A percentile compares a stretch with the other conserved stretches of the same genome.
phyloP scores from a whole-genome alignment of 2,888 invertebrate genomes.

The Plagiodera versicolora region DNA sequence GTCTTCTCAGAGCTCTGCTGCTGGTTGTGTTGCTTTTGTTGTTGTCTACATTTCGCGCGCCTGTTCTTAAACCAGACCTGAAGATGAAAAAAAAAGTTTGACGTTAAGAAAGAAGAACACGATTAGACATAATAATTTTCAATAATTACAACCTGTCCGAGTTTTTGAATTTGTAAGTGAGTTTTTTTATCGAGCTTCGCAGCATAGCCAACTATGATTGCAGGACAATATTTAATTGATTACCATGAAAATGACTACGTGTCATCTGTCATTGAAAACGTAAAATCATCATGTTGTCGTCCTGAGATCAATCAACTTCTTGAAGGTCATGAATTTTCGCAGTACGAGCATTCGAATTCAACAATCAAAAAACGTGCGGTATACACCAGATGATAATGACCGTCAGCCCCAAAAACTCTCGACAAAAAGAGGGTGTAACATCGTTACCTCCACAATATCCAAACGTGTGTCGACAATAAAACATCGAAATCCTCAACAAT shows the following conservation, averaged over 20 bases:
- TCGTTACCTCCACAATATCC: slow-evolving; percentile 25
- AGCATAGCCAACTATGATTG: too few relatives aligned
- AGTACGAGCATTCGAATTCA: too few relatives aligned
- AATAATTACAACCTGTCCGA: too few relatives aligned
- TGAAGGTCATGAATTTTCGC: too few relatives aligned
- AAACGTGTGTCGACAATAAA: slow-evolving; percentile 52
- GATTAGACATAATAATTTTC: not conserved
- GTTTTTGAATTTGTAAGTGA: too few relatives aligned
- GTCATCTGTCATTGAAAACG: too few relatives aligned
- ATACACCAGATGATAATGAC: not conserved
- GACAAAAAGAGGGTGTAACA: slow-evolving; percentile 14
- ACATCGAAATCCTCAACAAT: slow-evolving; percentile 33
- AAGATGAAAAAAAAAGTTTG: slow-evolving; percentile 19
- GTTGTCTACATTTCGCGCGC: slow-evolving; percentile 70
- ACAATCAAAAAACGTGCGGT: too few relatives aligned
- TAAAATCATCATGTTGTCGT: too few relatives aligned
- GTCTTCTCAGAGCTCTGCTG: slow-evolving; percentile 53
- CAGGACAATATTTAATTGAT: too few relatives aligned
- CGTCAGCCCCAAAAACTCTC: not conserved
- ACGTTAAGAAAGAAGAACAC: not conserved
- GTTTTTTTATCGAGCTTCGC: too few relatives aligned
- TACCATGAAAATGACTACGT: too few relatives aligned
- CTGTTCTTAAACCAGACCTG: slow-evolving; percentile 77
- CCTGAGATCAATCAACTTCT: too few relatives aligned
- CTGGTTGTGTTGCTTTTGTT: slow-evolving; percentile 57